These are phyloP conservation scores for Stomatorhinus ivindoensis DNA, from an alignment of 2,113 vertebrate genomes.

Conservation along the genomic window DNA sequence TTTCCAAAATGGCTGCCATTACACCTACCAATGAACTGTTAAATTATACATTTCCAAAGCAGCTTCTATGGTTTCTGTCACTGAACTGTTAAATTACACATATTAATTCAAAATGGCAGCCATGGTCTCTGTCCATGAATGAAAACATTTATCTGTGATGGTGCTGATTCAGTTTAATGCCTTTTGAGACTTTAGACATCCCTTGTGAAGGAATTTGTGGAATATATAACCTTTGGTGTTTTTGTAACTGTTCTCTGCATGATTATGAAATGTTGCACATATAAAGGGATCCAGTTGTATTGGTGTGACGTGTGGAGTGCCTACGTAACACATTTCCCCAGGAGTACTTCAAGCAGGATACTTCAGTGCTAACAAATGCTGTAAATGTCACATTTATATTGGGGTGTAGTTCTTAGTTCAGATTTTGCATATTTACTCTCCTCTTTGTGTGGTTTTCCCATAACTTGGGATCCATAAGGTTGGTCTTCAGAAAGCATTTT, in stretches of 20 bases:
- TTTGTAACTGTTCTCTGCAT: background rate
- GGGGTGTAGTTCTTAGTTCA: background rate
- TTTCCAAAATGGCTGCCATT: background rate
- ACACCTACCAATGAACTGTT: background rate
- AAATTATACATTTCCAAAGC: background rate
- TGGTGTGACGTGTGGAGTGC: background rate
- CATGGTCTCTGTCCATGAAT: background rate
- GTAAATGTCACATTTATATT: background rate
- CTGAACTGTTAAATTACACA: background rate
- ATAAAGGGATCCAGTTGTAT: background rate
- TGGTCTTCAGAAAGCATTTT: background rate
- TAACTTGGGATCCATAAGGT: background rate
- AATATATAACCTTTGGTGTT: background rate
- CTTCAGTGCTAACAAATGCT: background rate
- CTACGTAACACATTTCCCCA: background rate
- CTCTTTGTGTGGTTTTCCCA: background rate
- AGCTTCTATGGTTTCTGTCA: background rate
- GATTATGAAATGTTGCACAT: background rate
- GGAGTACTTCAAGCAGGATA: background rate
- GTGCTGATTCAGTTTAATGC: background rate
- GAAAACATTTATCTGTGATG: background rate
- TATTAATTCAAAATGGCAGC: background rate
- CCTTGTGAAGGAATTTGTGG: background rate
- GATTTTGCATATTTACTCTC: background rate
- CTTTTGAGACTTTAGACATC: background rate